A percentile compares a stretch with the other conserved stretches of the same genome.
Conservation (phyloP, 1,140 invertebrate genomes). For the Brachionus paranguensis region DNA sequence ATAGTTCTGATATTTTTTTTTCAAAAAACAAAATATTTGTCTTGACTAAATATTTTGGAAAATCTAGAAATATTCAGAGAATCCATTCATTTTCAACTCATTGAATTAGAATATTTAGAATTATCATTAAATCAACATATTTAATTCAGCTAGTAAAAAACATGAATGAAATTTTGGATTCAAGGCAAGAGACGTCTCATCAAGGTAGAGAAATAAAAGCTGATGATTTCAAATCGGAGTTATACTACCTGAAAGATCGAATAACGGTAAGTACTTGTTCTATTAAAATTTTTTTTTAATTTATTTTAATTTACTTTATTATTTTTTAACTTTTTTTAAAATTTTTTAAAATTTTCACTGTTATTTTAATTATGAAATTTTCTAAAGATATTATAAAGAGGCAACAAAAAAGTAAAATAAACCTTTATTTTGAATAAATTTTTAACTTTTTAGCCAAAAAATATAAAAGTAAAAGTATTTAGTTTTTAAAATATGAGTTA, state of each 20-base stretch:
- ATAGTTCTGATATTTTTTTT: neutral
- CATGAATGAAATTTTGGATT: neutral
- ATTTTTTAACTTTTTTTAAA: too few relatives aligned
- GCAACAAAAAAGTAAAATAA: too few relatives aligned
- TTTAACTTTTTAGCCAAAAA: too few relatives aligned
- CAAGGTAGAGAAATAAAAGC: neutral
- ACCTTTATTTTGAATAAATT: too few relatives aligned
- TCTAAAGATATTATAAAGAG: too few relatives aligned
- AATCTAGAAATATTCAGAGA: neutral
- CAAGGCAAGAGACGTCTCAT: neutral
- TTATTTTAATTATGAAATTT: too few relatives aligned
- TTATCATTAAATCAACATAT: conserved; percentile 12
- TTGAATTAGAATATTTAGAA: neutral
- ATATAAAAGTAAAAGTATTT: neutral
- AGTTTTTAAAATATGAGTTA: neutral
- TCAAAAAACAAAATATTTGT: neutral
- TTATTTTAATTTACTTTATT: neutral
- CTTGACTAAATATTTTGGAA: neutral
- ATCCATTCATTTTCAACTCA: neutral
- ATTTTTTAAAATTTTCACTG: too few relatives aligned
- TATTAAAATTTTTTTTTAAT: neutral
- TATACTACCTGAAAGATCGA: neutral
- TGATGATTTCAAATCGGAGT: conserved; percentile 9
- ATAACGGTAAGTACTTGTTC: neutral
- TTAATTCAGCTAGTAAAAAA: neutral